Conservation (phyloP, 2,113 vertebrate species). For the Rattus rattus region DNA sequence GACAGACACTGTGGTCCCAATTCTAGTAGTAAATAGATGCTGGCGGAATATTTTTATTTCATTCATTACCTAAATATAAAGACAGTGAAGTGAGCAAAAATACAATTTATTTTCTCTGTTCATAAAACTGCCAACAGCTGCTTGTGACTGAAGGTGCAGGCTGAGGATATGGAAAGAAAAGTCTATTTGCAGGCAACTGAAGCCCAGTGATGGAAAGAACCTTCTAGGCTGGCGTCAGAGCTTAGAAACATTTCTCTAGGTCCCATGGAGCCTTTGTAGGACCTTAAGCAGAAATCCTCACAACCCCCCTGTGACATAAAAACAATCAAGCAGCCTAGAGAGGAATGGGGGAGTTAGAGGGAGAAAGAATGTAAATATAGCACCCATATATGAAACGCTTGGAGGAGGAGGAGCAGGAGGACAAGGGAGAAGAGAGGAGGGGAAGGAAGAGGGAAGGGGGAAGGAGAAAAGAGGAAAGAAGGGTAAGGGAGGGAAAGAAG, state of each 20-base stretch:
- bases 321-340: neutral
- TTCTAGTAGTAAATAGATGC: neutral
- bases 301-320: neutral
- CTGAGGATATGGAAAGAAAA: neutral
- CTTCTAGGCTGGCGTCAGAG: neutral
- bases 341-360: neutral
- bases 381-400: neutral
- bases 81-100: neutral
- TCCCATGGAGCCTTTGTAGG: neutral
- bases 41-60: neutral
- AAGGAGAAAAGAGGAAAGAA: neutral
- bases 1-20: neutral
- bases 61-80: neutral
- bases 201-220: neutral
- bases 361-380: neutral
- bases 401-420: neutral
- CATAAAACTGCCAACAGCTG: neutral
- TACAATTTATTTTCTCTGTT: neutral
- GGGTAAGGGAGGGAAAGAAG: fast-evolving
- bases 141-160: neutral
- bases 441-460: too few relatives aligned
- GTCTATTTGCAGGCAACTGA: neutral
- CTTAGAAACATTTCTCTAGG: neutral
- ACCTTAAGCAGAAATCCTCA: neutral
- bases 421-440: too few relatives aligned